These are phyloP conservation scores for Auanema freiburgensis DNA, from an alignment of 2,888 invertebrate genomes.

Conservation along the genomic window DNA sequence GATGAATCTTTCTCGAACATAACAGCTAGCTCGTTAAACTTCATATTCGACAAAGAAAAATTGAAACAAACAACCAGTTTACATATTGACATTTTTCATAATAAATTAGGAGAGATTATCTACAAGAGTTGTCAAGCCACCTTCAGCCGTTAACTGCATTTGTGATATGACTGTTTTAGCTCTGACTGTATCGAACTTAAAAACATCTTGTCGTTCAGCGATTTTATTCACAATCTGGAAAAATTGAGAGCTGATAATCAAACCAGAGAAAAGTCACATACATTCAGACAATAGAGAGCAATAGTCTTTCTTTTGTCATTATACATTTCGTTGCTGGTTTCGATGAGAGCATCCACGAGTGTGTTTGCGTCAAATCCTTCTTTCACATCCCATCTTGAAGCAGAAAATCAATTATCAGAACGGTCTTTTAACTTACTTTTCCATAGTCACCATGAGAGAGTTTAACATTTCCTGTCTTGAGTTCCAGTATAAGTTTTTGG, in stretches of 20 bases:
- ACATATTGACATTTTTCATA: no score
- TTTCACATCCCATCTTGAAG: slow-evolving; percentile 24
- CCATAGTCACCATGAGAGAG: slow-evolving; percentile 22
- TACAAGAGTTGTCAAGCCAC: no score
- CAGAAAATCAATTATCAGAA: background rate
- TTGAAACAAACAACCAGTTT: no score
- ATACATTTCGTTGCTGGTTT: slow-evolving; percentile 29
- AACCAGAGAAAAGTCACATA: slow-evolving; percentile 6
- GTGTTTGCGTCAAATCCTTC: slow-evolving; percentile 14
- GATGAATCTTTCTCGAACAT: no score
- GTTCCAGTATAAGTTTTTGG: slow-evolving; percentile 31
- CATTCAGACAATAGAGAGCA: slow-evolving; percentile 31
- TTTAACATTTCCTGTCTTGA: slow-evolving; percentile 32
- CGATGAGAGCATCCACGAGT: slow-evolving; percentile 21
- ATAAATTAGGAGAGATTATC: no score
- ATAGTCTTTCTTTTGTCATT: slow-evolving; percentile 31
- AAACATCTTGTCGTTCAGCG: slow-evolving; percentile 21
- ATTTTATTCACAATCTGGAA: slow-evolving; percentile 24
- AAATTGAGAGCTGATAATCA: background rate
- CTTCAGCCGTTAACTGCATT: no score
- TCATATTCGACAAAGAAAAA: no score
- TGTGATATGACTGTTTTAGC: no score
- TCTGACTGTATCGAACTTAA: background rate
- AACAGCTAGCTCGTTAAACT: no score
- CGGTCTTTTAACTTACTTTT: slow-evolving; percentile 13